A percentile compares a stretch with the other conserved stretches of the same genome.
phyloP scores from a whole-genome alignment of 2,797 vertebrate species.

The Artibeus lituratus region DNA sequence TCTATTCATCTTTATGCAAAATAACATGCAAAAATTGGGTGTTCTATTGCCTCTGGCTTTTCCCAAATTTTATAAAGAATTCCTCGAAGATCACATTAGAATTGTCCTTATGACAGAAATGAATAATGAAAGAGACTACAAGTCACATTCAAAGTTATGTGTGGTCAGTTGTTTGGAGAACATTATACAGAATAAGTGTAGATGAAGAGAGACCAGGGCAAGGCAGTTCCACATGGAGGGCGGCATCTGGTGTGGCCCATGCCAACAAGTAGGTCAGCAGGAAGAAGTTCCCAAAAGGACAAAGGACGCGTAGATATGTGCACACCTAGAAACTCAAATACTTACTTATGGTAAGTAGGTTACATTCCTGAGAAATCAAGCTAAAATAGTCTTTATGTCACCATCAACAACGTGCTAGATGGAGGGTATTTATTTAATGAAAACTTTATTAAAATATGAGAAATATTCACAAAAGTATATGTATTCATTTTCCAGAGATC shows the following conservation, averaged over 20 bases:
- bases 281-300: not conserved
- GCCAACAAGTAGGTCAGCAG: not conserved
- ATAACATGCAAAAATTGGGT: not conserved
- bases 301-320: not conserved
- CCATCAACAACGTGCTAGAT: not conserved
- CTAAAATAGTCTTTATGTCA: not conserved
- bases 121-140: not conserved
- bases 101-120: not conserved
- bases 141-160: not conserved
- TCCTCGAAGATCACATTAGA: not conserved
- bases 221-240: not conserved
- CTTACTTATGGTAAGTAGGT: not conserved
- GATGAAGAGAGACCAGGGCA: not conserved
- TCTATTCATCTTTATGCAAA: not conserved
- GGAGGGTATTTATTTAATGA: not conserved
- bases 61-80: not conserved
- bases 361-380: not conserved
- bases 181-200: not conserved
- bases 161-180: not conserved
- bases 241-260: not conserved
- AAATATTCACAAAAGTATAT: not conserved
- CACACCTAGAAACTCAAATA: not conserved
- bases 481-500: not conserved
- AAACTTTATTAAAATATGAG: not conserved
- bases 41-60: not conserved